phyloP scores from a whole-genome alignment of 2,888 invertebrate genomes.

The Hecatera dysodea region DNA sequence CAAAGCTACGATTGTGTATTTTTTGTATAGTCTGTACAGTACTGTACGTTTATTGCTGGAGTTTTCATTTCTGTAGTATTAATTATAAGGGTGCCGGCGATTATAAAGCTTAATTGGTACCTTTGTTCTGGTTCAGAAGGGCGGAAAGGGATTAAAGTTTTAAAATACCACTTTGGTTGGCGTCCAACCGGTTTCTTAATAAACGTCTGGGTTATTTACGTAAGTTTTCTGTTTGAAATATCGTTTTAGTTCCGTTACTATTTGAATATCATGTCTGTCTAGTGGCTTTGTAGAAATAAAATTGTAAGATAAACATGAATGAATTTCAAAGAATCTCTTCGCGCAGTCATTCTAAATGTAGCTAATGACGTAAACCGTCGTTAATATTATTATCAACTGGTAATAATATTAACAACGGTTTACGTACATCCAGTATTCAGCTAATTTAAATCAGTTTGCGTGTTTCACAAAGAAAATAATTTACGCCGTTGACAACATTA shows the following conservation, averaged over 20 bases:
- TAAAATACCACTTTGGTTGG: constrained; percentile 73
- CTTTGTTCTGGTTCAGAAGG: constrained; percentile 79
- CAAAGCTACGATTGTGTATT: constrained; percentile 86
- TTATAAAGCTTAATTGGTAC: constrained; percentile 85
- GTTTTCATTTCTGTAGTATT: constrained; percentile 87
- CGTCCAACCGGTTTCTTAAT: constrained; percentile 70
- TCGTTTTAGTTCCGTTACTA: constrained; percentile 7
- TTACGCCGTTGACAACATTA: constrained; percentile 51
- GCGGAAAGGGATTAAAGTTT: constrained; percentile 78
- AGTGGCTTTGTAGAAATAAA: constrained; percentile 28
- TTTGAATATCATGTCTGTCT: constrained; percentile 15
- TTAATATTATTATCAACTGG: constrained; percentile 21
- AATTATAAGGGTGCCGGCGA: constrained; percentile 84
- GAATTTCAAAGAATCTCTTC: constrained; percentile 44
- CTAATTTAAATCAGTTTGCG: constrained; percentile 53
- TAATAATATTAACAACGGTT: too few relatives aligned
- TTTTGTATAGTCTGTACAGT: constrained; percentile 77
- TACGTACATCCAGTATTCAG: too few relatives aligned
- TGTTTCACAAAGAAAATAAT: constrained; percentile 33
- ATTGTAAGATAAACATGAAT: constrained; percentile 48
- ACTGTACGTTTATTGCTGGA: constrained; percentile 78
- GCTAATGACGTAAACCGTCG: constrained; percentile 30
- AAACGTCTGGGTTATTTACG: constrained; percentile 56
- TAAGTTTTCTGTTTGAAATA: constrained; percentile 40
- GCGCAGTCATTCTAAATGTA: constrained; percentile 2